Evolutionary conservation across 1,140 invertebrate genomes (phyloP), one percentile per base, ranked within the genome.

Genomic region (Cheumatopsyche charites): DNA sequence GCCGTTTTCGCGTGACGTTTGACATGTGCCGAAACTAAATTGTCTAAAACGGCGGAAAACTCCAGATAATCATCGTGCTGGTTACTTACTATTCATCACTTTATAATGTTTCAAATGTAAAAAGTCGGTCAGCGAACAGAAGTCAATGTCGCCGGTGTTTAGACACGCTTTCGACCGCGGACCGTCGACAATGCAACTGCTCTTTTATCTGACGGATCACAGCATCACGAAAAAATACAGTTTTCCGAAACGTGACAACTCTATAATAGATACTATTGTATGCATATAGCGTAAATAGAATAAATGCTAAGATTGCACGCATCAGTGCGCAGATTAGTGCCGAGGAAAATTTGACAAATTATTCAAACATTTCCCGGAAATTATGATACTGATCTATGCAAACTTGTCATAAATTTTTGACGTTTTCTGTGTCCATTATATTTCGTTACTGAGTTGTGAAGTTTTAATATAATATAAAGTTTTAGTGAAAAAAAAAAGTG

Each of bases 61-160:
- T 58, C 23, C 11, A 58, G 55, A 58, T 26, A 58, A 58, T 17
- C 13, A 58, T 58, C 23, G 19, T 58, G 21, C 13, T 25, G 12
- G 23, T 58, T 47, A 6, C 12, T 42, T 42, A 42, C 41, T 12
- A 12, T 47, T 7, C 13, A n/a, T 47, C 13, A 47, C 15, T 7
- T 13, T 3, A n/a, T n/a, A n/a, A 47, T 13, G 13, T 47, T 47
- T 47, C 43, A 47, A 4, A 13, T n/a, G 29, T 3, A 26, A 58
- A 58, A 58, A 58, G 55, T 58, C 55, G 55, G 55, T 58, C 55
- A 26, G 4, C 12, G 55, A 58, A 58, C 55, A 58, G 55, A 58
- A 58, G 55, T 58, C 55, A 58, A 58, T 58, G 55, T 25, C 55
- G n/a, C 21, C 7, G 11, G 21, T 7, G 55, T 58, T 58, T 58